Conservation (phyloP, 2,113 vertebrate genomes). For the Prionailurus viverrinus region DNA sequence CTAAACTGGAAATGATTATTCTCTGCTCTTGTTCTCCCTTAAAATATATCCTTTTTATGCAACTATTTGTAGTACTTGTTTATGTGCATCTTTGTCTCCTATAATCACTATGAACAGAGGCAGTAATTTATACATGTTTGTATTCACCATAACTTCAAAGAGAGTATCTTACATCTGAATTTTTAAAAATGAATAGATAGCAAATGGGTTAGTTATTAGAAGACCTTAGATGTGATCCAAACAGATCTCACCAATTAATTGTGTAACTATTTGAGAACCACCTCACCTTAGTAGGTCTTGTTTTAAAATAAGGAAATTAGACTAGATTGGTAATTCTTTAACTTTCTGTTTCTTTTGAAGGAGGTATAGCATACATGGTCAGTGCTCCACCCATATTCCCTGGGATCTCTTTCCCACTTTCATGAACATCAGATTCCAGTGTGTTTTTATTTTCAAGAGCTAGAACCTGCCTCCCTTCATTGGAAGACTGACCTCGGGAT, state of each 20-base stretch:
- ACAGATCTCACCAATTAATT: background rate
- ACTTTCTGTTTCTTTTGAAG: background rate
- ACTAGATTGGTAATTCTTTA: background rate
- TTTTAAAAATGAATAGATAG: background rate
- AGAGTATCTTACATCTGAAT: slow-evolving; percentile 16
- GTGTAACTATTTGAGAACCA: background rate
- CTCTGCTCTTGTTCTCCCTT: background rate
- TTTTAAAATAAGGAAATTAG: background rate
- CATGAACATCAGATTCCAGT: background rate
- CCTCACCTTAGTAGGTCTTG: background rate
- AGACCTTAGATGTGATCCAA: background rate
- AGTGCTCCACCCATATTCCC: background rate
- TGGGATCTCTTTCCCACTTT: background rate
- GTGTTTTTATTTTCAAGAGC: background rate
- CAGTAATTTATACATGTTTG: background rate
- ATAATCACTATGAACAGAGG: background rate
- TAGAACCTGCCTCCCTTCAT: background rate
- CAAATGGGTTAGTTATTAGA: background rate
- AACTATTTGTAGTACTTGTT: background rate
- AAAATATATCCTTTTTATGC: background rate
- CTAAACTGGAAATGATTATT: background rate
- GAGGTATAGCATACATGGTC: background rate
- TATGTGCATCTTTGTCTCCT: background rate
- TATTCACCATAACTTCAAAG: background rate
- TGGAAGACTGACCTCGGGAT: background rate